Conservation (phyloP, 2,113 vertebrate species). For the Stigmatopora nigra region DNA sequence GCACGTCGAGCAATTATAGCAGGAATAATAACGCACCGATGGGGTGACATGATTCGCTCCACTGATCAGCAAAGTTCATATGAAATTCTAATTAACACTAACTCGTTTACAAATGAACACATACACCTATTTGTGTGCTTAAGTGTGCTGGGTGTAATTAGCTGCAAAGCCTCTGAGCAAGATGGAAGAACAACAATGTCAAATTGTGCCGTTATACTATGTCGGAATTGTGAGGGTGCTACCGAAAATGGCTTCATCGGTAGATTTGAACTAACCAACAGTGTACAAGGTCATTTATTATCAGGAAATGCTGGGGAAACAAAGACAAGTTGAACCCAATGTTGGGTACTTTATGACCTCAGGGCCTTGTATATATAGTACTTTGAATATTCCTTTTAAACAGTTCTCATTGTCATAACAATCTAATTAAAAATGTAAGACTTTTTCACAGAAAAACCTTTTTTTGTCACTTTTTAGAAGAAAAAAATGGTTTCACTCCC, state of each 20-base stretch:
- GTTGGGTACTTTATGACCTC: neutral
- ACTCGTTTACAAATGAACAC: conserved; percentile 71
- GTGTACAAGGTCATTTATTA: conserved; percentile 20
- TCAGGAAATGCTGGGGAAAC: conserved; percentile 24
- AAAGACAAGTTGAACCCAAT: conserved; percentile 5
- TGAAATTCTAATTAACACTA: conserved; percentile 74
- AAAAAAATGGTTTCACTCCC: neutral
- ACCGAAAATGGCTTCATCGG: conserved; percentile 18
- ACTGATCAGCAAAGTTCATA: conserved; percentile 67
- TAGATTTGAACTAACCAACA: conserved; percentile 8
- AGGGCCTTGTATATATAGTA: too few relatives aligned
- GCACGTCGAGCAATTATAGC: conserved; percentile 61
- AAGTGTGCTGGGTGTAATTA: conserved; percentile 68
- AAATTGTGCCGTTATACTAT: conserved; percentile 54
- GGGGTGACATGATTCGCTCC: conserved; percentile 63
- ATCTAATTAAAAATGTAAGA: neutral
- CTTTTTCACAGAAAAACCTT: neutral
- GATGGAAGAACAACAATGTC: conserved; percentile 67
- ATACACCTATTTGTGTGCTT: conserved; percentile 63
- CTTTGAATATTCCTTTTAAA: neutral
- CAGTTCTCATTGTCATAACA: neutral
- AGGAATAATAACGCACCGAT: conserved; percentile 64
- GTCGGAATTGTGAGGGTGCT: conserved; percentile 27
- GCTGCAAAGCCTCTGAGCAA: conserved; percentile 61
- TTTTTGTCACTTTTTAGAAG: neutral